A percentile compares a stretch with the other conserved stretches of the same genome.
Evolutionary conservation across 2,797 vertebrate genomes (phyloP).

Genomic region (Eremophila alpestris): DNA sequence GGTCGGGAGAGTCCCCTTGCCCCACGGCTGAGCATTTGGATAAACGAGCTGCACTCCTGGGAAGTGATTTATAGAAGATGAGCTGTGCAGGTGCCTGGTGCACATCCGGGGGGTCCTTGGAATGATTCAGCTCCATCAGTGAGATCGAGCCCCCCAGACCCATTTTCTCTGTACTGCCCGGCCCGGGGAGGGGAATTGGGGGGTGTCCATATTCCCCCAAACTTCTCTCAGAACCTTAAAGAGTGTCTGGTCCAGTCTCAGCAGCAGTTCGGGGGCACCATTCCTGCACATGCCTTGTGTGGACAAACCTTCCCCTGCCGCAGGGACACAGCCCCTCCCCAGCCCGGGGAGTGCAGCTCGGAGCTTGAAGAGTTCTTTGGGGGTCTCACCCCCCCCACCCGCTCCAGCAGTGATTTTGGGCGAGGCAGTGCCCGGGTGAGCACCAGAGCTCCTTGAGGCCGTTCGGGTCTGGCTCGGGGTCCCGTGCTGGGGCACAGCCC

Average conservation of each 20-base stretch:
- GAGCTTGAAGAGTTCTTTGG: background rate
- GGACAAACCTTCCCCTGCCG: background rate
- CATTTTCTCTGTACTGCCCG: background rate
- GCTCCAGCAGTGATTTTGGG: background rate
- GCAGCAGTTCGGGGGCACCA: background rate
- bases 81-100: background rate
- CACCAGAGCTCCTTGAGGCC: background rate
- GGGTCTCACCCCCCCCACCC: background rate
- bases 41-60: background rate
- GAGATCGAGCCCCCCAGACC: background rate
- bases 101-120: background rate
- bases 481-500: background rate
- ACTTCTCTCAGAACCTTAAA: background rate
- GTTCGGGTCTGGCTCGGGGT: rapidly evolving
- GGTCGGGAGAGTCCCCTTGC: background rate
- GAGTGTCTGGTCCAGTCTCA: rapidly evolving
- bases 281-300: rapidly evolving
- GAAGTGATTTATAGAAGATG: rapidly evolving
- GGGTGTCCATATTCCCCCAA: background rate
- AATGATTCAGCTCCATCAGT: background rate
- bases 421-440: background rate
- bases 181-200: rapidly evolving
- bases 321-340: background rate
- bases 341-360: background rate
- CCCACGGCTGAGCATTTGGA: background rate